Conservation (phyloP, 2,888 invertebrate genomes). For the Lithosia quadra region DNA sequence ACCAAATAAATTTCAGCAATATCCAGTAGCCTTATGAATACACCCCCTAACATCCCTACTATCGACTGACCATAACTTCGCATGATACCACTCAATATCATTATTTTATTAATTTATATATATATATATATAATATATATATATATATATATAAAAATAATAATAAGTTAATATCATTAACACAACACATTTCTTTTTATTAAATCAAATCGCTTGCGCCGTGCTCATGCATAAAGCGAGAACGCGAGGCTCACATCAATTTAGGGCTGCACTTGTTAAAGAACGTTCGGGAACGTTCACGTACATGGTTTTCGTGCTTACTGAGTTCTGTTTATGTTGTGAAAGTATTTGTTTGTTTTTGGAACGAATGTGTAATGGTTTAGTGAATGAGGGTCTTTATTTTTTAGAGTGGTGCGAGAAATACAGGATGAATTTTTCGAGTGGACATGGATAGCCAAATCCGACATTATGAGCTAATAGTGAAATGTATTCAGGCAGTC, state of each 20-base stretch:
- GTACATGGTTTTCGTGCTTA: conserved; percentile 22
- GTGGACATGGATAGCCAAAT: too few species aligned
- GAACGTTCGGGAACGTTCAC: conserved; percentile 35
- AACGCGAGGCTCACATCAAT: conserved; percentile 65
- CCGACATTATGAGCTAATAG: too few species aligned
- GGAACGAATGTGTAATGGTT: conserved; percentile 1
- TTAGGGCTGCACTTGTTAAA: conserved; percentile 38
- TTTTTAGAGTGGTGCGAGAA: background rate
- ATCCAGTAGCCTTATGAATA: background rate
- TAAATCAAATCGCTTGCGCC: conserved; percentile 64
- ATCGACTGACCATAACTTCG: conserved; percentile 40
- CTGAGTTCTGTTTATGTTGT: conserved; percentile 7
- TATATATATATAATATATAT: too few species aligned
- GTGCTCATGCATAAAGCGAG: conserved; percentile 58
- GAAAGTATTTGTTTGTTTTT: conserved; percentile 14
- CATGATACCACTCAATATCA: conserved; percentile 73
- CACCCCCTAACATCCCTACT: background rate
- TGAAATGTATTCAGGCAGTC: too few species aligned
- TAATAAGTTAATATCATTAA: conserved; percentile 69
- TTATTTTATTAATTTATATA: too few species aligned
- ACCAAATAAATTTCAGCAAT: too few species aligned
- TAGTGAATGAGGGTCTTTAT: background rate
- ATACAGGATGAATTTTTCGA: background rate
- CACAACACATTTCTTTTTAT: conserved; percentile 60
- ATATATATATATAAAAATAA: too few species aligned